A percentile compares a stretch with the other conserved stretches of the same genome.
phyloP scores from a whole-genome alignment of 2,797 vertebrate species.

The Protonibea diacanthus region DNA sequence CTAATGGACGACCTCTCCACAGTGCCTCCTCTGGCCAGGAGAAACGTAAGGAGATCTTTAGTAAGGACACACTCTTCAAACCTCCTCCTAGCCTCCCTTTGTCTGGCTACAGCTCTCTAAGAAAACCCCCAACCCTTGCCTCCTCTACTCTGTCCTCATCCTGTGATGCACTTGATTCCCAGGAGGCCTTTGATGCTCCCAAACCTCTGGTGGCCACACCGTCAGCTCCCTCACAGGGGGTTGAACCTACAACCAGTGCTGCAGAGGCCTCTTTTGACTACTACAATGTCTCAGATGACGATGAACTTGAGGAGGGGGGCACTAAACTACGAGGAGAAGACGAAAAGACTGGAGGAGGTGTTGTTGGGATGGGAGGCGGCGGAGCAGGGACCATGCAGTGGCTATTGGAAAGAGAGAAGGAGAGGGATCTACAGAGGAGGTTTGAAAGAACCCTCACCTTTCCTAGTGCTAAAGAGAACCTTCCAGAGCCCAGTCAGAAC shows the following conservation, averaged over 20 bases:
- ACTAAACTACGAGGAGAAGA: conserved; percentile 85
- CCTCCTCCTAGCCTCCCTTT: conserved; percentile 90
- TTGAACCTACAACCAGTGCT: conserved; percentile 83
- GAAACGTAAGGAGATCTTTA: conserved; percentile 96
- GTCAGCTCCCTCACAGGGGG: conserved; percentile 78
- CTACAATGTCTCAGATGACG: conserved; percentile 97
- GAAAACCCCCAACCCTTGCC: conserved; percentile 78
- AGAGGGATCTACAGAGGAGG: conserved; percentile 95
- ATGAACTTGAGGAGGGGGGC: conserved; percentile 93
- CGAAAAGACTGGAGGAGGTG: conserved; percentile 86
- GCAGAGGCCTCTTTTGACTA: conserved; percentile 96
- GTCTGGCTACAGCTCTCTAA: conserved; percentile 89
- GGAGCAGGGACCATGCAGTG: conserved; percentile 96
- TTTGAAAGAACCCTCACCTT: conserved; percentile 98
- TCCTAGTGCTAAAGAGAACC: conserved; percentile 89
- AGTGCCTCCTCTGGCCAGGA: conserved; percentile 90
- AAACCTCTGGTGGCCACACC: conserved; percentile 85
- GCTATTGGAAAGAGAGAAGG: conserved; percentile 96
- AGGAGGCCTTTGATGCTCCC: conserved; percentile 92
- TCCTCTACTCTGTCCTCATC: conserved; percentile 72
- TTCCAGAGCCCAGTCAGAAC: conserved; percentile 89
- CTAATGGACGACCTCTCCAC: conserved; percentile 91
- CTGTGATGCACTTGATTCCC: conserved; percentile 87
- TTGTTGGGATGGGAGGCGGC: conserved; percentile 81
- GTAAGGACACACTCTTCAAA: conserved; percentile 97